A percentile compares a stretch with the other conserved stretches of the same genome.
Evolutionary conservation across 2,797 vertebrate genomes (phyloP).

Genomic region (Clarias platycephalus): DNA sequence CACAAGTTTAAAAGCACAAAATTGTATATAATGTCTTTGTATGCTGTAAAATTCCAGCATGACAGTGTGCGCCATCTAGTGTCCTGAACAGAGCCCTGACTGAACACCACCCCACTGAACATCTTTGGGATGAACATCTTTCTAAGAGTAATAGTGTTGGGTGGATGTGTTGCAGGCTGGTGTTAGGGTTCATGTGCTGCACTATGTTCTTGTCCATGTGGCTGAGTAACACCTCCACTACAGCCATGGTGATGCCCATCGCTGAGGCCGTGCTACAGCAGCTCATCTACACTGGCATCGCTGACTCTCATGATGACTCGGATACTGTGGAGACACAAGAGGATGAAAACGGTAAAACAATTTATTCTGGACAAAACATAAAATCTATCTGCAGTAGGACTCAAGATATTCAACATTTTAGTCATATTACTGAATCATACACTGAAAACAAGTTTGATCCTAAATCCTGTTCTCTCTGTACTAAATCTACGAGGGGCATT

Average conservation of each 20-base stretch:
- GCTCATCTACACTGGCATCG: slow-evolving; percentile 82
- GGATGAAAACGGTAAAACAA: slow-evolving; percentile 63
- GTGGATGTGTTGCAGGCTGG: slow-evolving; percentile 76
- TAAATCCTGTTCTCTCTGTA: too few species aligned
- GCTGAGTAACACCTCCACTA: slow-evolving; percentile 98
- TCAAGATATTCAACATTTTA: too few species aligned
- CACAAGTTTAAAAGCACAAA: background rate
- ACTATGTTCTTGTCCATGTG: slow-evolving; percentile 96
- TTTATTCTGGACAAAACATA: background rate
- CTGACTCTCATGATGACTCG: slow-evolving; percentile 74
- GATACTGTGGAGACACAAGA: slow-evolving; percentile 72
- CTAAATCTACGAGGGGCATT: too few species aligned
- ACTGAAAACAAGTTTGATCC: too few species aligned
- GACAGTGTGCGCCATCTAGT: background rate
- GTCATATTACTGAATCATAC: too few species aligned
- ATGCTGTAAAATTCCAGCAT: background rate
- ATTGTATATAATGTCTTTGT: background rate
- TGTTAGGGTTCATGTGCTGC: slow-evolving; percentile 98
- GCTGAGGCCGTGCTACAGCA: slow-evolving; percentile 95
- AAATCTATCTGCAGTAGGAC: too few species aligned
- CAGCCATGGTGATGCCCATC: slow-evolving; percentile 99
- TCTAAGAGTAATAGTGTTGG: background rate
- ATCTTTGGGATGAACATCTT: too few species aligned
- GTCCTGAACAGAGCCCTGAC: too few species aligned
- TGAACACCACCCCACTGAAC: too few species aligned